phyloP scores from a whole-genome alignment of 2,113 vertebrate species.

The Corythornis cristatus region DNA sequence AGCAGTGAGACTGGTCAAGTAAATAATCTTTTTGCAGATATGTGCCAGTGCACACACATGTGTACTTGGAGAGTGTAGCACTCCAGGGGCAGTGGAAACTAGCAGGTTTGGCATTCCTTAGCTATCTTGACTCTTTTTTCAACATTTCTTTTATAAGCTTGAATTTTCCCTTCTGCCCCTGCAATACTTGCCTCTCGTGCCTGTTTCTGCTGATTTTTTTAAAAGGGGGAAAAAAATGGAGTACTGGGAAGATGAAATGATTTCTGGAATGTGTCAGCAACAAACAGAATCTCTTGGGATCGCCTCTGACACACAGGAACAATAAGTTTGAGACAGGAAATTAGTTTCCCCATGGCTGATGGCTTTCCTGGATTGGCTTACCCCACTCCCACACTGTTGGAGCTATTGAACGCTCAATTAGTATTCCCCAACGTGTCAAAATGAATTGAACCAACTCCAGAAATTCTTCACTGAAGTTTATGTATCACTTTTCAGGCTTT shows the following conservation, averaged over 20 bases:
- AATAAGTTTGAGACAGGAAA: slow-evolving; percentile 40
- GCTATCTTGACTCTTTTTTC: background rate
- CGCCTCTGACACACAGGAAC: slow-evolving; percentile 1
- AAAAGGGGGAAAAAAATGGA: no score
- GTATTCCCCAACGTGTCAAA: slow-evolving; percentile 15
- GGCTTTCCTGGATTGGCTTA: slow-evolving; percentile 19
- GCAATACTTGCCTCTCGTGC: background rate
- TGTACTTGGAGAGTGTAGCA: background rate
- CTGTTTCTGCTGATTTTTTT: background rate
- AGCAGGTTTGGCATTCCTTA: background rate
- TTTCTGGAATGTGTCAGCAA: slow-evolving; percentile 43
- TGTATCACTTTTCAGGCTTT: slow-evolving; percentile 2
- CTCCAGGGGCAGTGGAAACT: background rate
- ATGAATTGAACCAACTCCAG: background rate
- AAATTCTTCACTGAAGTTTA: slow-evolving; percentile 6
- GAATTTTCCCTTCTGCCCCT: background rate
- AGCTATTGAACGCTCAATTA: slow-evolving; percentile 33
- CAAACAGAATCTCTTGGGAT: slow-evolving; percentile 14
- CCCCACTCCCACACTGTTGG: background rate
- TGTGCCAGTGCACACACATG: background rate
- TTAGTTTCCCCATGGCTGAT: background rate
- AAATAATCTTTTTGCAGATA: background rate
- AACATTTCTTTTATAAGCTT: background rate
- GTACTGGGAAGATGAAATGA: background rate
- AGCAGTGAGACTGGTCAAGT: background rate